Conservation (phyloP, 2,888 invertebrate genomes). For the Zhengitettix transpicula region DNA sequence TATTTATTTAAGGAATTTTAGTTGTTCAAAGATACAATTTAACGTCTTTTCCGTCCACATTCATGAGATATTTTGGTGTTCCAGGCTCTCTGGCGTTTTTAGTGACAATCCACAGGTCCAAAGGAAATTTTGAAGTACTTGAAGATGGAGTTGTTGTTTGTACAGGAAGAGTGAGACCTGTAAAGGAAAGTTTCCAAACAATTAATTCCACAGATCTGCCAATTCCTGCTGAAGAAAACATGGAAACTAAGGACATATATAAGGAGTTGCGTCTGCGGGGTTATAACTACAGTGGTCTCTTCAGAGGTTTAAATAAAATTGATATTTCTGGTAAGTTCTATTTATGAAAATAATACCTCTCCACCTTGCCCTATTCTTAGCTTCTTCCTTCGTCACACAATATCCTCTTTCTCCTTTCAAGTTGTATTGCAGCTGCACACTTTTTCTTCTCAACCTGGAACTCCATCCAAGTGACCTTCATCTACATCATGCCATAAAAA, state of each 20-base stretch:
- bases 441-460: neutral
- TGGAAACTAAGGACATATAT: constrained; percentile 39
- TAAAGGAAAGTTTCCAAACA: neutral
- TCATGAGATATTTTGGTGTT: no score
- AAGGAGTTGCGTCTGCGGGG: constrained; percentile 54
- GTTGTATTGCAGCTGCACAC: neutral
- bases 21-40: no score
- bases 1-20: no score
- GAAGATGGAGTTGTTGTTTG: constrained; percentile 10
- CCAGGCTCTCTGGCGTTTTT: no score
- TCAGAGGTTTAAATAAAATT: constrained; percentile 18
- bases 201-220: neutral
- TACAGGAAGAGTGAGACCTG: constrained; percentile 3
- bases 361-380: no score
- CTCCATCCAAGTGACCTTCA: no score
- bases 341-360: no score
- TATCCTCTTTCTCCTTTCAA: neutral
- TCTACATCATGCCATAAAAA: no score
- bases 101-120: no score
- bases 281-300: constrained; percentile 44
- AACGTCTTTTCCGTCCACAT: no score
- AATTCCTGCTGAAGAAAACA: neutral
- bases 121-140: constrained; percentile 8
- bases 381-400: neutral
- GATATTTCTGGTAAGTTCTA: constrained; percentile 3